Evolutionary conservation across 2,888 invertebrate genomes (phyloP), one percentile per base, ranked within the genome.

Genomic region (Drosophila tripunctata): DNA sequence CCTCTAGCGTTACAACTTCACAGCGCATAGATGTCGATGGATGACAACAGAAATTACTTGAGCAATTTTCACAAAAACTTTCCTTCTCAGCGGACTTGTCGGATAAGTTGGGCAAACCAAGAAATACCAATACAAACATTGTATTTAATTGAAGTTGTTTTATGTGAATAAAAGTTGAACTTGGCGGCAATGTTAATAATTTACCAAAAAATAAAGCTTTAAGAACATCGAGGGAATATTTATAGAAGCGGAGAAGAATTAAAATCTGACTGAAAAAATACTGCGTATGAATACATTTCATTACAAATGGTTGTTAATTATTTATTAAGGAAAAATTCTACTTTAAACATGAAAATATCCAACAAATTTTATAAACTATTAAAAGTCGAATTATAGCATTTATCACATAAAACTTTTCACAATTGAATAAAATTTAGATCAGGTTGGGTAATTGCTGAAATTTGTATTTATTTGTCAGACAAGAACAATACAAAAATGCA

Each of bases 1-100:
- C 63, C 47, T 33, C 68, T 67, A 63, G 60, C 41, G 78, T 27
- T 22, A 21, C 31, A 61, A 35, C 56, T 58, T 57, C 27, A 38
- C 55, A 24, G 43, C 50, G 54, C 58, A 21, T 17, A 33, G 57
- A 12, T 70, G 71, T 63, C 36, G 15, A 24, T 31, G 35, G 41
- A 30, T 33, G 31, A 35, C 51, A 62, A 40, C 31, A 45, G 36
- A 50, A 54, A 62, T 55, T 67, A 62, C 63, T 52, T 61, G 30
- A 47, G 36, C 30, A 24, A 19, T 51, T 51, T 41, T 14, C 21
- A 51, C 31, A 12, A 24, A 51, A 57, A 41, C 57, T 51, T 33
- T 17, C 2, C 22, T 12, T 22, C 22, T 47, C 38, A 17, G 8
- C 8, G 5, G 5, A 12, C 17, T 41, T 31, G 19, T 10, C 14